Evolutionary conservation across 1,140 invertebrate genomes (phyloP).

Genomic region (Elymnias hypermnestra): DNA sequence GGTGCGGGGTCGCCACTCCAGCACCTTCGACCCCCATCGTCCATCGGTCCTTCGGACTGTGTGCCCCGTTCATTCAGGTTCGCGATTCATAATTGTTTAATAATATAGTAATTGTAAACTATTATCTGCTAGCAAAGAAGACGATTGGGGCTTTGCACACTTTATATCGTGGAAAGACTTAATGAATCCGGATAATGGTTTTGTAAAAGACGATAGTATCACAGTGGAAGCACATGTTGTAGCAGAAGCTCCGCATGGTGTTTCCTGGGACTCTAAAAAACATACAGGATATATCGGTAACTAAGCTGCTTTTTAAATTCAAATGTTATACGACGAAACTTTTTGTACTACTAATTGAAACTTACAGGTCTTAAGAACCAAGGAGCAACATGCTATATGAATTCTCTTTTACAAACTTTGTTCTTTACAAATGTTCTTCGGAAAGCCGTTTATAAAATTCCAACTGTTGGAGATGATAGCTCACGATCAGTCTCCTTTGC

Average conservation of each 20-base stretch:
- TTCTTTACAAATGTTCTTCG: slow-evolving; percentile 97
- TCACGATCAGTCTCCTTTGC: slow-evolving; percentile 90
- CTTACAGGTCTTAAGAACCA: slow-evolving; percentile 97
- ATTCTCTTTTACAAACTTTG: slow-evolving; percentile 97
- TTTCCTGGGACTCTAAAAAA: slow-evolving; percentile 99
- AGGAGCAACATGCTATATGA: slow-evolving; percentile 99
- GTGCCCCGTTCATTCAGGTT: no score
- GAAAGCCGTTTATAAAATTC: slow-evolving; percentile 98
- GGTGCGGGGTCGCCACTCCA: no score
- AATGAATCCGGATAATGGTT: slow-evolving; percentile 95
- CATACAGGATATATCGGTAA: slow-evolving; percentile 87
- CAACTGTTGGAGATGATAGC: slow-evolving; percentile 98
- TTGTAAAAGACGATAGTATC: slow-evolving; percentile 94
- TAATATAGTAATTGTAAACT: no score
- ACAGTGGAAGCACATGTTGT: slow-evolving; percentile 95
- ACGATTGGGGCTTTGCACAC: slow-evolving; percentile 98
- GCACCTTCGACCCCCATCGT: no score
- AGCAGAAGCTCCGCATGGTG: slow-evolving; percentile 98
- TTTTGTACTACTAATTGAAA: no score
- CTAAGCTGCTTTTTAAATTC: not conserved
- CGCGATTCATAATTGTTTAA: no score
- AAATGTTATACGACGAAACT: no score
- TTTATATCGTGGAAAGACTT: slow-evolving; percentile 96
- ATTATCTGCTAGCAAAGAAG: slow-evolving; percentile 88
- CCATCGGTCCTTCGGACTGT: no score